Percentiles rank a stretch among this genome's conserved stretches.
These are phyloP conservation scores for Camponotus vicinus DNA, from an alignment of 1,140 invertebrate species.

Conservation along the genomic window DNA sequence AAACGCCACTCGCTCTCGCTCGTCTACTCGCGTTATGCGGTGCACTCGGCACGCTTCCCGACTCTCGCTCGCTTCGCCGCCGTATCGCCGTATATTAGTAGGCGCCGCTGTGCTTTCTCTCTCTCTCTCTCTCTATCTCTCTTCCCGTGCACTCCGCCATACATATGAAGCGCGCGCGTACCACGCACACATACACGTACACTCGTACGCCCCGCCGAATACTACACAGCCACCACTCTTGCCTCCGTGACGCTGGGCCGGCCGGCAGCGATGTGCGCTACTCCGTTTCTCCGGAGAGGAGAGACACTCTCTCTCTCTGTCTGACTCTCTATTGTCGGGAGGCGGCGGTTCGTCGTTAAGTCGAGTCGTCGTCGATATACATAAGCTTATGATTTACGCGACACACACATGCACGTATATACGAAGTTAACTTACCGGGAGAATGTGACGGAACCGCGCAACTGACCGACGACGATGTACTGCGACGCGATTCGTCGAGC, in stretches of 20 bases:
- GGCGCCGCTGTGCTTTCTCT: conserved; percentile 47
- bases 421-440: conserved; percentile 29
- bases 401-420: too few relatives aligned
- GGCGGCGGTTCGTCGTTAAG: not conserved
- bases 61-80: conserved; percentile 44
- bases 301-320: not conserved
- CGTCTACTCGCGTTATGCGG: conserved; percentile 20
- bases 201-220: conserved; percentile 12
- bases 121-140: not conserved
- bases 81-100: conserved; percentile 45
- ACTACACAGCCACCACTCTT: conserved; percentile 27
- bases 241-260: not conserved
- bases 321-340: not conserved
- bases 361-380: not conserved
- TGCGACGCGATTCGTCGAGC: conserved; percentile 47
- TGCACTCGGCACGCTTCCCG: conserved; percentile 58
- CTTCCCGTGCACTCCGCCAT: not conserved
- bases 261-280: not conserved
- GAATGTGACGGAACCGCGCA: not conserved
- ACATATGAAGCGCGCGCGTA: not conserved
- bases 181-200: not conserved
- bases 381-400: not conserved
- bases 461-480: conserved; percentile 55
- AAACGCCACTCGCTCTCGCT: not conserved
- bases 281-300: not conserved